Evolutionary conservation across 2,113 vertebrate genomes (phyloP).

Genomic region (Cavia aperea): DNA sequence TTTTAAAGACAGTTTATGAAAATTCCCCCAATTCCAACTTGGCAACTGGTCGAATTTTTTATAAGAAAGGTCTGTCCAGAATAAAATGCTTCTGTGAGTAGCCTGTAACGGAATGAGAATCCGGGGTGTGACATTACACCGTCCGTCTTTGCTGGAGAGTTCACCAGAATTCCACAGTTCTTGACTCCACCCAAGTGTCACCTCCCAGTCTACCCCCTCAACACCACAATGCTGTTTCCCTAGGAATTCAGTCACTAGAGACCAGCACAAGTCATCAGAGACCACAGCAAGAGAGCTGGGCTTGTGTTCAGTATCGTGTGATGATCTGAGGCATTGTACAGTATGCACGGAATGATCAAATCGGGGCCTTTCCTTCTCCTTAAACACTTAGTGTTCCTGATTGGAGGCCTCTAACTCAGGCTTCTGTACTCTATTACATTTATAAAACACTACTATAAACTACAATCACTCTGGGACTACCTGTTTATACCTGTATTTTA

Average conservation of each 20-base stretch:
- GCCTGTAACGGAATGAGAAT: neutral
- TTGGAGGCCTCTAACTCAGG: neutral
- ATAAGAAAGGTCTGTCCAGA: neutral
- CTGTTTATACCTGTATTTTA: no score
- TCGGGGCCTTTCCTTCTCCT: neutral
- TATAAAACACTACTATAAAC: no score
- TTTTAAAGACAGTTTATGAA: neutral
- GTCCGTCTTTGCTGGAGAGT: neutral
- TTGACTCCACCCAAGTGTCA: neutral
- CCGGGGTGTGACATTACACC: neutral
- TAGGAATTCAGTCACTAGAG: neutral
- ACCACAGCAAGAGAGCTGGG: neutral
- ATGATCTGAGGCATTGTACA: neutral
- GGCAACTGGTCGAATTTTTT: neutral
- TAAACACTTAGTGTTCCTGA: neutral
- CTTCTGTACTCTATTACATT: neutral
- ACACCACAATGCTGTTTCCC: neutral
- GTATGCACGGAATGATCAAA: neutral
- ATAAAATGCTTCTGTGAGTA: neutral
- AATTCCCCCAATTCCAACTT: neutral
- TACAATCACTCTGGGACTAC: neutral
- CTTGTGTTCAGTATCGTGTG: neutral
- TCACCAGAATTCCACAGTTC: neutral
- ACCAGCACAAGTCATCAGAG: neutral
- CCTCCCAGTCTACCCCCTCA: neutral